Percentiles rank a stretch among this genome's conserved stretches.
Conservation (phyloP, 2,797 vertebrate genomes). For the Diplodus puntazzo region DNA sequence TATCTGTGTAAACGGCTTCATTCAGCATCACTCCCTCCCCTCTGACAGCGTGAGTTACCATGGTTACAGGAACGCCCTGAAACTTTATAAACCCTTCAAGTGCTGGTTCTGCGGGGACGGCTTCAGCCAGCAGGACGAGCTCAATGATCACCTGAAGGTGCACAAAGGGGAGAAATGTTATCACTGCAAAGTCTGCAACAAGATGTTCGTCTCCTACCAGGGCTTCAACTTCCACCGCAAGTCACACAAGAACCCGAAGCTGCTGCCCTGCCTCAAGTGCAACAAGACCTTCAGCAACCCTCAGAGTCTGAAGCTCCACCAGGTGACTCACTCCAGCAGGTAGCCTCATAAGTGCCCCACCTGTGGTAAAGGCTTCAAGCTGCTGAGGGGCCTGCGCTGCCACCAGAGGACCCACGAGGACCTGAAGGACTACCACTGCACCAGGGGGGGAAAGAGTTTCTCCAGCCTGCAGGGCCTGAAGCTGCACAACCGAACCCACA, state of each 20-base stretch:
- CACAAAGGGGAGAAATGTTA: conserved; percentile 70
- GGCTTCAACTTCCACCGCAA: conserved; percentile 72
- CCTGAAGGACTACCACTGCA: conserved; percentile 65
- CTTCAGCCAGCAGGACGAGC: conserved; percentile 48
- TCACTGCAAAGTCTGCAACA: conserved; percentile 64
- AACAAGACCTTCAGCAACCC: conserved; percentile 70
- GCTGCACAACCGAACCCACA: conserved; percentile 74
- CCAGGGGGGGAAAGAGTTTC: conserved; percentile 69
- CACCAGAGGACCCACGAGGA: conserved; percentile 70
- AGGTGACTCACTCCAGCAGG: conserved; percentile 65
- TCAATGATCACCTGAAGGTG: conserved; percentile 43
- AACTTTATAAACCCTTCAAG: conserved; percentile 72
- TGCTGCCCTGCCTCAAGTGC: conserved; percentile 65
- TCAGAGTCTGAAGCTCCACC: conserved; percentile 74
- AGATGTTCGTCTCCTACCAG: conserved; percentile 77
- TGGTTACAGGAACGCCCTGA: no score
- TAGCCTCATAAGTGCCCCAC: conserved; percentile 64
- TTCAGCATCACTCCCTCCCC: no score
- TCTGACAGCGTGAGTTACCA: no score
- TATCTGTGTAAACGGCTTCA: no score
- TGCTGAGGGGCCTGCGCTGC: conserved; percentile 66
- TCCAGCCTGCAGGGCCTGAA: conserved; percentile 75
- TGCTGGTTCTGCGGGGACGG: conserved; percentile 79
- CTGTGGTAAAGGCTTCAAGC: conserved; percentile 75
- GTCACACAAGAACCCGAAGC: conserved; percentile 39